Base-by-base conservation (phyloP, 2,113 vertebrate species). In the Daubentonia madagascariensis region DNA sequence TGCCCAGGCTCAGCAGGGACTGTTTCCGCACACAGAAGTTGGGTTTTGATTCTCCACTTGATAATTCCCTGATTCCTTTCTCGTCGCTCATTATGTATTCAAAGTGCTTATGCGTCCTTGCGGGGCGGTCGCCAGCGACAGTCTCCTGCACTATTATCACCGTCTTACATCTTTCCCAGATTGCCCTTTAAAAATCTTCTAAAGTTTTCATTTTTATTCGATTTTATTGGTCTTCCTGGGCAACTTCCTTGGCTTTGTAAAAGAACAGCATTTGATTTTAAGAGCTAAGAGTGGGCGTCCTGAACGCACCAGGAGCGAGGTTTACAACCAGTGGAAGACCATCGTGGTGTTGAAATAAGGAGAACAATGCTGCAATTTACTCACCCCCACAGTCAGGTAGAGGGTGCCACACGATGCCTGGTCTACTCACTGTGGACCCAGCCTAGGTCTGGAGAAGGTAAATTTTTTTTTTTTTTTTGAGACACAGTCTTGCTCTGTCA, bases 311-410 rank as follows among this genome's bases (percentile, higher is more conserved):
- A 2, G 18, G 20, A n/a, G 3, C 0, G 8, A 4, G 13, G 40
- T 28, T 65, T 28, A 57, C 1, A 16, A 16, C 48, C 48, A 43
- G 48, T 1, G 48, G 40, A 28, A 23, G 23, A 4, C 8, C 2
- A 5, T 28, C 1, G 0, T 8, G 23, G 20, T 0, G 0, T 1
- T 16, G 23, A 48, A 25, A 57, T 7, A 18, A 37, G 6, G 7
- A 22, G 37, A 23, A 35, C 0, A 1, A 43, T 1, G 28, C 32
- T 8, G 0, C 0, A 0, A 4, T 6, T 11, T 16, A 3, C 28
- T 8, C 50, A 3, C 12, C 6, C 45, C 63, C 52, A 4, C 48
- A 25, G 85, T 25, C 50, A 45, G 5, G 1, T 2, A 6, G 8
- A 73, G 67, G 23, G 13, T 32, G 83, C 16, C 30, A 3, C 10